These are phyloP conservation scores for Emesis furor DNA, from an alignment of 2,888 invertebrate genomes.

Conservation along the genomic window DNA sequence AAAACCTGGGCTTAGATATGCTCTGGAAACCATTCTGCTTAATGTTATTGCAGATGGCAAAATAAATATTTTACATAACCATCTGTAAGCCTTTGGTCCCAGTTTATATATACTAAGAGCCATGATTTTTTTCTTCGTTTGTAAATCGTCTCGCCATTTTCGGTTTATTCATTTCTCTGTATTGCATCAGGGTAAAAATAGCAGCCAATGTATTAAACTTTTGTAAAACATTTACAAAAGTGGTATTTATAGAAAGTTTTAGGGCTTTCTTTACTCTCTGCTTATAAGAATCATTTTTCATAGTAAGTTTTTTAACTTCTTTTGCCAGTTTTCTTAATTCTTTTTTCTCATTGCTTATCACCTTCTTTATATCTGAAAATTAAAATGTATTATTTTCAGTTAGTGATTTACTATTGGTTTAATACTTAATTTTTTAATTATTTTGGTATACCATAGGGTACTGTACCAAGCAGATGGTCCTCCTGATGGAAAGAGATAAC, in stretches of 20 bases:
- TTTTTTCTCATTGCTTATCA: too few relatives aligned
- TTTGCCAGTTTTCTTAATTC: too few relatives aligned
- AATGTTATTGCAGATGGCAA: conserved; percentile 56
- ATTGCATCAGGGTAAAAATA: conserved; percentile 45
- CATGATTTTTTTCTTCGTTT: conserved; percentile 56
- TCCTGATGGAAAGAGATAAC: too few relatives aligned
- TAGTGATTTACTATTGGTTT: too few relatives aligned
- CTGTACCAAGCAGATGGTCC: too few relatives aligned
- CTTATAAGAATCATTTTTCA: neutral
- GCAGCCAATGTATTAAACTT: too few relatives aligned
- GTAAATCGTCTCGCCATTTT: conserved; percentile 56
- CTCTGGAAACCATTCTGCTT: conserved; percentile 44
- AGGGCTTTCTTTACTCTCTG: neutral
- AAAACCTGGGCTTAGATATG: conserved; percentile 52
- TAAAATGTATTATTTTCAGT: too few relatives aligned
- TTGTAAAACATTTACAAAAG: too few relatives aligned
- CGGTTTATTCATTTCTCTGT: conserved; percentile 42
- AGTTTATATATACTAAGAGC: conserved; percentile 49
- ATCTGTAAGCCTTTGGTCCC: conserved; percentile 47
- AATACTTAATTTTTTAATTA: too few relatives aligned
- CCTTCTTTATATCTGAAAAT: too few relatives aligned
- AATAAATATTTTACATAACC: conserved; percentile 48
- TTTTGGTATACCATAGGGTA: too few relatives aligned
- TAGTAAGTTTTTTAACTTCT: neutral
- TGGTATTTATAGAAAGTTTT: neutral